These are phyloP conservation scores for Cynocephalus volans DNA, from an alignment of 2,113 vertebrate genomes.

Conservation along the genomic window DNA sequence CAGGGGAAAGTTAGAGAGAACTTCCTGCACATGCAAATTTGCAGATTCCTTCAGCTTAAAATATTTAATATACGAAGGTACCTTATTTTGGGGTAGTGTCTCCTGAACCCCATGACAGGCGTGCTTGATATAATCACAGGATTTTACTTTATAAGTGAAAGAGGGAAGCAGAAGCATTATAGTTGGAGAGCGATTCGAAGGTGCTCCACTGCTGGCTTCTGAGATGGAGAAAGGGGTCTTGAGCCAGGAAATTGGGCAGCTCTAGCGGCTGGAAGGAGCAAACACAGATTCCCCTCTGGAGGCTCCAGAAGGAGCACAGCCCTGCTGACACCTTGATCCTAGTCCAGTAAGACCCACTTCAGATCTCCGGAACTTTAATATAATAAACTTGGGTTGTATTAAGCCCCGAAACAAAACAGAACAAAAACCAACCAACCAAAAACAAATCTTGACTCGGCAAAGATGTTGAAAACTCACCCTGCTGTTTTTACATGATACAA, in stretches of 20 bases:
- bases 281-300: not conserved
- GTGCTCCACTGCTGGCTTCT: not conserved
- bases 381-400: not conserved
- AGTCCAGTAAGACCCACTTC: not conserved
- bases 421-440: not conserved
- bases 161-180: not conserved
- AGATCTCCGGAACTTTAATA: not conserved
- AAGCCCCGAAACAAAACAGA: not conserved
- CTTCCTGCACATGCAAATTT: not conserved
- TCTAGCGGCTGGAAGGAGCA: not conserved
- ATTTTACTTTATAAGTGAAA: not conserved
- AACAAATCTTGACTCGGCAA: not conserved
- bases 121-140: not conserved
- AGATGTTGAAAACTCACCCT: not conserved
- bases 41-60: not conserved
- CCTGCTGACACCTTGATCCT: not conserved
- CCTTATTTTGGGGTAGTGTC: not conserved
- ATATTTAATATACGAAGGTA: not conserved
- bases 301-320: not conserved
- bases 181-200: not conserved
- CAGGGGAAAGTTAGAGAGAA: not conserved
- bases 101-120: not conserved
- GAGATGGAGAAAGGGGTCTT: not conserved
- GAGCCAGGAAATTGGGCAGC: not conserved
- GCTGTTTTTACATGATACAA: not conserved